phyloP scores from a whole-genome alignment of 2,113 vertebrate species.

The Corvus cornix region DNA sequence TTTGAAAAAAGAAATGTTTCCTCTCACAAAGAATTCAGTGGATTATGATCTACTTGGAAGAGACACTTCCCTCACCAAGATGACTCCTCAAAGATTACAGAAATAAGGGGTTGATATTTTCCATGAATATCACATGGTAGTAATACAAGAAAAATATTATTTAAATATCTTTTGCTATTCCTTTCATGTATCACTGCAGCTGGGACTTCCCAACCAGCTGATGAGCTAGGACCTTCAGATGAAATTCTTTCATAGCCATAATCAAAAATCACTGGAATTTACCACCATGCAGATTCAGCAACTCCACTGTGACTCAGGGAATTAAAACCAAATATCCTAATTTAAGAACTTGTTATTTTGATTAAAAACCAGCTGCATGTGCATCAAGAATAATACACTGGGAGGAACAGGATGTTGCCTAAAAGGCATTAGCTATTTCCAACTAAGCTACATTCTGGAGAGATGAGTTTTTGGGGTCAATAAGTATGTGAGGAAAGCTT shows the following conservation, averaged over 20 bases:
- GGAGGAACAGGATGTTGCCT: neutral
- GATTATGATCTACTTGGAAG: neutral
- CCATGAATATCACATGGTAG: neutral
- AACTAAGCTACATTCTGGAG: neutral
- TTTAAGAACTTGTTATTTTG: constrained; percentile 44
- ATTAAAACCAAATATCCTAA: constrained; percentile 38
- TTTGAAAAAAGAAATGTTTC: neutral
- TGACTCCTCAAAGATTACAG: neutral
- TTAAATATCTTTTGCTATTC: neutral
- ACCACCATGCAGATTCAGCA: constrained; percentile 41
- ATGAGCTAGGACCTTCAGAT: constrained; percentile 15
- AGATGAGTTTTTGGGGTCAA: neutral
- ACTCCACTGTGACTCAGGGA: constrained; percentile 13
- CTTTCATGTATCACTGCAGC: constrained; percentile 5
- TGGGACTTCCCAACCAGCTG: constrained; percentile 26
- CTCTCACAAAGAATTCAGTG: neutral
- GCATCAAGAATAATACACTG: neutral
- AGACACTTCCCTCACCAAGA: neutral
- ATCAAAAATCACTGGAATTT: constrained; percentile 39
- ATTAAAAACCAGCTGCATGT: constrained; percentile 32
- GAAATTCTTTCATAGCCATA: constrained; percentile 33
- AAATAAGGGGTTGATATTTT: neutral
- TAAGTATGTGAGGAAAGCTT: neutral
- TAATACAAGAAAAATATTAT: neutral
- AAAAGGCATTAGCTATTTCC: neutral